A percentile compares a stretch with the other conserved stretches of the same genome.
Conservation (phyloP, 2,797 vertebrate species). For the Dendrocincla fuliginosa region DNA sequence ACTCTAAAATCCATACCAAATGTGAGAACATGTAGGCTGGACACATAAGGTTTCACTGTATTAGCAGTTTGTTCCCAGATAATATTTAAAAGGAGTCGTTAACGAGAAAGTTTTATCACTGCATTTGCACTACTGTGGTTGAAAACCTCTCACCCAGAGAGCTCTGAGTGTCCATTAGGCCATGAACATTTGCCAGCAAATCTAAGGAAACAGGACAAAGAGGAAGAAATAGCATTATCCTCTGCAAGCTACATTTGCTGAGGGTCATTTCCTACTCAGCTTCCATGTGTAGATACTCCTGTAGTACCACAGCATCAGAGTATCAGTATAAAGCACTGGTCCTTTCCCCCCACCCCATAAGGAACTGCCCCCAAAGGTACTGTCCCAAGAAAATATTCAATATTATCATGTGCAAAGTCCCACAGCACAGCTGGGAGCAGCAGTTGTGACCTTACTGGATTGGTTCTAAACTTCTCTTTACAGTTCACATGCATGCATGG, state of each 20-base stretch:
- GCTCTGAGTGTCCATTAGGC: not conserved
- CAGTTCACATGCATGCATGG: not conserved
- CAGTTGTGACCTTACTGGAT: fast-evolving
- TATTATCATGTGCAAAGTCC: not conserved
- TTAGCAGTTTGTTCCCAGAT: not conserved
- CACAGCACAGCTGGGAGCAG: not conserved
- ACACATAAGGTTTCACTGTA: not conserved
- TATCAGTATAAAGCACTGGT: not conserved
- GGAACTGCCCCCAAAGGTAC: not conserved
- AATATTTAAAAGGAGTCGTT: not conserved
- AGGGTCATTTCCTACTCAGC: not conserved
- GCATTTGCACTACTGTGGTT: not conserved
- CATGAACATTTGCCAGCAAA: not conserved
- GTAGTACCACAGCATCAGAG: not conserved
- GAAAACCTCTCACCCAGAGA: not conserved
- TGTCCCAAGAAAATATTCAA: not conserved
- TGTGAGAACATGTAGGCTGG: not conserved
- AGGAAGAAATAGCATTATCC: not conserved
- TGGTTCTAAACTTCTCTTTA: not conserved
- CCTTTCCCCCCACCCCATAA: not conserved
- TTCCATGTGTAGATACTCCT: not conserved
- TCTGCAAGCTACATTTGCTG: not conserved
- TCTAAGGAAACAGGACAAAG: not conserved
- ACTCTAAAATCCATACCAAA: not conserved
- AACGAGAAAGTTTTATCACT: not conserved